phyloP scores from a whole-genome alignment of 2,113 vertebrate species.

The Macrotus californicus region DNA sequence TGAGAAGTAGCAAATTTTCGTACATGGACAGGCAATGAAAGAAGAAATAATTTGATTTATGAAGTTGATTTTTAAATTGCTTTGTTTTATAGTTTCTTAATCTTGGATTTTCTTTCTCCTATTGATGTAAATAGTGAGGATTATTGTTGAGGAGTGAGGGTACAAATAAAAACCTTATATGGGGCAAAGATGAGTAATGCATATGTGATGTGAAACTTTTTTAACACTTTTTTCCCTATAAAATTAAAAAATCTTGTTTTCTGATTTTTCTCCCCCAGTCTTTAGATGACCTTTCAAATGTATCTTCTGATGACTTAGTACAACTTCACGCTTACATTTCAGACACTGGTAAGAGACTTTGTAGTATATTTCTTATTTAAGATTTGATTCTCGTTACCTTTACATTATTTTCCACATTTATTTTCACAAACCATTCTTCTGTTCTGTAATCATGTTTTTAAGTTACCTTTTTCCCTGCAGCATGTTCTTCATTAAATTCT shows the following conservation, averaged over 20 bases:
- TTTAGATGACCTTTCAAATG: slow-evolving; percentile 93
- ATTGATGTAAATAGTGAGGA: background rate
- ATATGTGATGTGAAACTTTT: background rate
- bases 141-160: background rate
- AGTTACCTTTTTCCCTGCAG: background rate
- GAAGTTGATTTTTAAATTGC: background rate
- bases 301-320: slow-evolving; percentile 89
- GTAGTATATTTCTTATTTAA: background rate
- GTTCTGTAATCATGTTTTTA: background rate
- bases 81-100: background rate
- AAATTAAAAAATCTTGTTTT: background rate
- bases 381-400: background rate
- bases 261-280: slow-evolving; percentile 79
- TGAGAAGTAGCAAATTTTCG: background rate
- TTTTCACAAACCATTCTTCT: slow-evolving; percentile 20
- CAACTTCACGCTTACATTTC: slow-evolving; percentile 96
- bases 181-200: background rate
- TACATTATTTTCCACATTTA: slow-evolving; percentile 2
- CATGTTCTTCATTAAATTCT: slow-evolving; percentile 23
- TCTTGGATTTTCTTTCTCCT: background rate
- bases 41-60: slow-evolving; percentile 4
- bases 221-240: background rate
- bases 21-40: background rate
- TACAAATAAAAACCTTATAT: background rate
- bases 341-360: slow-evolving; percentile 90